Evolutionary conservation across 2,797 vertebrate genomes (phyloP), one percentile per base, ranked within the genome.

Genomic region (Xiphophorus birchmanni): DNA sequence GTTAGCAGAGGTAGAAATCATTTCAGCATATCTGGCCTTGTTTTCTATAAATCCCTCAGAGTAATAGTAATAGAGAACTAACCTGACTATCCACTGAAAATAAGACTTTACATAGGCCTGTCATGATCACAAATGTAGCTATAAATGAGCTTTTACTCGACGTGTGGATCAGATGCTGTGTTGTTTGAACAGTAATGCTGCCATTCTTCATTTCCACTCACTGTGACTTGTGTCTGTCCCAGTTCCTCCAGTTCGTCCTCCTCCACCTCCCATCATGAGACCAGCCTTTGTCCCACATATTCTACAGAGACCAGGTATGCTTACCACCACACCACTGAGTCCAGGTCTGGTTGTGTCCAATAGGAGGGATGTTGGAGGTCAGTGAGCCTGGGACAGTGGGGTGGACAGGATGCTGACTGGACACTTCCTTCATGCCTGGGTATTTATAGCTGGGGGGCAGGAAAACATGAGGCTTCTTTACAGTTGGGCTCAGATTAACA

Each of bases 251-350:
- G 87, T 96, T 10, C 89, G 92, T 65, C 88, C 90, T 54, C 90
- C 89, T 18, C 93, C 95, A 75, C 96, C 96, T 23, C 95, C 97
- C 42, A 95, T 97, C 94, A 95, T 98, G 94, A 95, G 97, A 81
- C 97, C 97, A 5, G 96, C 96, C 26, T 98, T 98, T 82, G 95
- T 98, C 77, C 97, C 97, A 4, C 97, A 98, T 26, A 97, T 98
- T 84, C 94, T 98, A 37, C 97, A 98, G 91, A 96, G 97, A 93
- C 96, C 97, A 77, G 96, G 97, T 98, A 91, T 93, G 86, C 5
- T 63, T 15, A 29, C 45, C 13, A 15, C 42, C 50, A 8, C 32
- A 32, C 10, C 37, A 35, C 56, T 79, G 6, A 45, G 10, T 17
- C 63, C 32, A 65, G 60, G 32, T 21, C 54, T n/a, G 54, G 26